Conservation (phyloP, 2,113 vertebrate species). For the Antechinus flavipes region DNA sequence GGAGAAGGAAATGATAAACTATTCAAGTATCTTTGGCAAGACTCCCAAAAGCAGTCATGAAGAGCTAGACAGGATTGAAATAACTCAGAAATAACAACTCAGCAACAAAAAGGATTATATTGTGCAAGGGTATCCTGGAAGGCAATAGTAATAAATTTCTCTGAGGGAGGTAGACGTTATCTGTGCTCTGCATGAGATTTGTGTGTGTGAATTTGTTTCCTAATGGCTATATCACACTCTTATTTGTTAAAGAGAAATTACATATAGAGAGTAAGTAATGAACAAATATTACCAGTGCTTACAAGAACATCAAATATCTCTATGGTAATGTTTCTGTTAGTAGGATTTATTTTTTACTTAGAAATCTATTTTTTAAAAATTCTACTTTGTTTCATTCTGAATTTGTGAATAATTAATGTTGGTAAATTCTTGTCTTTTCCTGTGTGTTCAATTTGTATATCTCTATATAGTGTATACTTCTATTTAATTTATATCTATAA, state of each 20-base stretch:
- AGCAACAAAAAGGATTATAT: not conserved
- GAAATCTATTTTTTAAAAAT: not conserved
- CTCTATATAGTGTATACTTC: not conserved
- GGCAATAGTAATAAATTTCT: not conserved
- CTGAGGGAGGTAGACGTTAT: not conserved
- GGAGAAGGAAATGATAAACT: no score
- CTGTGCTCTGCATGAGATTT: not conserved
- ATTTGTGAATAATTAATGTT: not conserved
- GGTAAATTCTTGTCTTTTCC: not conserved
- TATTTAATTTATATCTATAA: no score
- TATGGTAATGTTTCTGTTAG: not conserved
- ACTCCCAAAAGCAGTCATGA: no score
- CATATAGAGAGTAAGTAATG: not conserved
- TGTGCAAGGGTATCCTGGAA: not conserved
- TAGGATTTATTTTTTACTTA: not conserved
- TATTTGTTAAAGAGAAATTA: not conserved
- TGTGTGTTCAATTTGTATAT: not conserved
- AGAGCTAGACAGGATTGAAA: no score
- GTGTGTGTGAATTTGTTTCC: not conserved
- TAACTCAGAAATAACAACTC: no score
- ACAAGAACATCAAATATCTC: not conserved
- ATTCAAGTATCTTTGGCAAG: no score
- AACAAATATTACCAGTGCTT: not conserved
- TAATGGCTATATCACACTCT: not conserved
- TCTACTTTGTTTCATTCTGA: not conserved